Evolutionary conservation across 35 echinoderm and acorn worm species (phyloP).

Genomic region (Ophiothrix spiculata): DNA sequence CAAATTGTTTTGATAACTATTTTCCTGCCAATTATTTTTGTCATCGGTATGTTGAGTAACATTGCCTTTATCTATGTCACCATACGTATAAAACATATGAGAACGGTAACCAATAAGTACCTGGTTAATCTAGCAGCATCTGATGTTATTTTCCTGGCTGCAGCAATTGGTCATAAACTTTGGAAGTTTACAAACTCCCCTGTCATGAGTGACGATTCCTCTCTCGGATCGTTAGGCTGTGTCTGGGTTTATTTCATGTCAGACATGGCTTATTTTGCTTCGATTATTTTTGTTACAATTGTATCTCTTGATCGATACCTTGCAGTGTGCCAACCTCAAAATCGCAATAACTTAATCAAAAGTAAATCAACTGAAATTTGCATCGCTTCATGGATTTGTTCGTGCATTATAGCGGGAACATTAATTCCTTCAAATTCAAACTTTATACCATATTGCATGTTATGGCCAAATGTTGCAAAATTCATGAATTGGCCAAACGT

Average conservation of each 20-base stretch:
- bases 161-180: slow-evolving; percentile 80
- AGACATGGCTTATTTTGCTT: slow-evolving; percentile 80
- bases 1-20: background rate
- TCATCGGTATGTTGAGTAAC: slow-evolving; percentile 60
- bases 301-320: slow-evolving; percentile 75
- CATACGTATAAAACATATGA: slow-evolving; percentile 66
- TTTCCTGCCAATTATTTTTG: slow-evolving; percentile 54
- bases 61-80: slow-evolving; percentile 82
- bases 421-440: slow-evolving; percentile 49
- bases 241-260: slow-evolving; percentile 56
- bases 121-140: slow-evolving; percentile 70
- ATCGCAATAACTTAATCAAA: slow-evolving; percentile 11
- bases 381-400: slow-evolving; percentile 48
- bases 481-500: slow-evolving; percentile 37
- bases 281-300: slow-evolving; percentile 78
- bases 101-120: slow-evolving; percentile 84
- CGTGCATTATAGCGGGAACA: slow-evolving; percentile 38
- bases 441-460: slow-evolving; percentile 41
- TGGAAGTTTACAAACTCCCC: slow-evolving; percentile 50
- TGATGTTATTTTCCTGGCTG: slow-evolving; percentile 69
- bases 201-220: slow-evolving; percentile 37
- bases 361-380: background rate
- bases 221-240: slow-evolving; percentile 62
- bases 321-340: slow-evolving; percentile 63
- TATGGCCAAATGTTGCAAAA: slow-evolving; percentile 5